Conservation (phyloP, 2,888 invertebrate genomes). For the Malthinus flaveolus region DNA sequence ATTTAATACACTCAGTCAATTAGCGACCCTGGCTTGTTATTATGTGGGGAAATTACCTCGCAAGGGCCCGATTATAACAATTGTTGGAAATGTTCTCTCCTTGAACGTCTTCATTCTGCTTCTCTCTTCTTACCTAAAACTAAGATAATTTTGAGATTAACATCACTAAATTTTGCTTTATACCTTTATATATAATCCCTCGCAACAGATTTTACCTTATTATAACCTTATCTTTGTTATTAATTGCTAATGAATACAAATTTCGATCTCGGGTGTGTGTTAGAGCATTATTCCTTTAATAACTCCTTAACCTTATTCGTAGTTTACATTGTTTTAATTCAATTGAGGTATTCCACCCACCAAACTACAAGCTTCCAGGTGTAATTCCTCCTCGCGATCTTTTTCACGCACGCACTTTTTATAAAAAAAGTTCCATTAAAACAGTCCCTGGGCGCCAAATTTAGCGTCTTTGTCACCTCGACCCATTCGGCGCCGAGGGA, state of each 20-base stretch:
- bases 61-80: conserved; percentile 46
- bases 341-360: too few relatives aligned
- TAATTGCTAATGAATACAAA: conserved; percentile 13
- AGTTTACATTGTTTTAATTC: too few relatives aligned
- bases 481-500: too few relatives aligned
- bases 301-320: too few relatives aligned
- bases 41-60: conserved; percentile 47
- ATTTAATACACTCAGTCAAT: conserved; percentile 51
- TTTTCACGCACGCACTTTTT: too few relatives aligned
- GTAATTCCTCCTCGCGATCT: too few relatives aligned
- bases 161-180: conserved; percentile 20
- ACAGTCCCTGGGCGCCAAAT: too few relatives aligned
- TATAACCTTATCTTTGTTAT: conserved; percentile 18
- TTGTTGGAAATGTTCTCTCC: conserved; percentile 35
- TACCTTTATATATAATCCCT: not conserved
- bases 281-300: too few relatives aligned
- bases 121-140: conserved; percentile 15
- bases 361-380: too few relatives aligned
- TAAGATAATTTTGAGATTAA: conserved; percentile 26
- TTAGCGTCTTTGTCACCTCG: too few relatives aligned
- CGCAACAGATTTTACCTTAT: conserved; percentile 26
- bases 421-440: too few relatives aligned
- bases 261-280: not conserved
- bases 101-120: conserved; percentile 21
- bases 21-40: conserved; percentile 48